A percentile compares a stretch with the other conserved stretches of the same genome.
Evolutionary conservation across 2,113 vertebrate species (phyloP).

Genomic region (Bettongia penicillata): DNA sequence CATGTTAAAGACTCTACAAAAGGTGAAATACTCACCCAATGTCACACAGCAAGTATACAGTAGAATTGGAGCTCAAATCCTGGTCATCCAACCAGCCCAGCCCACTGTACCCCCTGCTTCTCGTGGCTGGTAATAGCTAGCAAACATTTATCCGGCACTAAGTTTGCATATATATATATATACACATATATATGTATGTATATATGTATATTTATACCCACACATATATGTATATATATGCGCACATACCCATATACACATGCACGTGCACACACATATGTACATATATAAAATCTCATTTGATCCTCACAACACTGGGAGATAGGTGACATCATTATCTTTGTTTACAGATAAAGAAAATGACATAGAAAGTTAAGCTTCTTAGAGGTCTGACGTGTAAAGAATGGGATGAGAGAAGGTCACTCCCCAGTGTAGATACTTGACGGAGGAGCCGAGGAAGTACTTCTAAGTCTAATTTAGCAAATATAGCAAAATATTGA

Average conservation of each 20-base stretch:
- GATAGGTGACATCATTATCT: not conserved
- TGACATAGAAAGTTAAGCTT: not conserved
- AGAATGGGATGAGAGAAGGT: too few species aligned
- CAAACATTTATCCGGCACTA: not conserved
- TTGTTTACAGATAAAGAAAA: not conserved
- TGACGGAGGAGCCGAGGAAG: too few species aligned
- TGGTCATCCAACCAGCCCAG: not conserved
- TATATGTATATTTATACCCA: too few species aligned
- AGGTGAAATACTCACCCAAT: not conserved
- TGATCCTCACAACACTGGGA: not conserved
- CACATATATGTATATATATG: not conserved
- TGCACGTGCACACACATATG: not conserved
- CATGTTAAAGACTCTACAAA: not conserved
- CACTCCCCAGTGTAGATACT: too few species aligned
- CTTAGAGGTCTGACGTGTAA: not conserved
- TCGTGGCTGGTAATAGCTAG: not conserved
- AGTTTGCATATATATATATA: not conserved
- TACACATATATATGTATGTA: too few species aligned
- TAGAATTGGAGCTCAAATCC: not conserved
- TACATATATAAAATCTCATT: not conserved
- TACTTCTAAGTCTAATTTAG: too few species aligned
- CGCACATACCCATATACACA: not conserved
- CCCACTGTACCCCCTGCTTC: not conserved
- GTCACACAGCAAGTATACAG: not conserved
- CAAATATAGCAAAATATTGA: not conserved